Percentiles rank a stretch among this genome's conserved stretches.
Conservation (phyloP, 1,140 invertebrate genomes). For the Bicyclus anynana region DNA sequence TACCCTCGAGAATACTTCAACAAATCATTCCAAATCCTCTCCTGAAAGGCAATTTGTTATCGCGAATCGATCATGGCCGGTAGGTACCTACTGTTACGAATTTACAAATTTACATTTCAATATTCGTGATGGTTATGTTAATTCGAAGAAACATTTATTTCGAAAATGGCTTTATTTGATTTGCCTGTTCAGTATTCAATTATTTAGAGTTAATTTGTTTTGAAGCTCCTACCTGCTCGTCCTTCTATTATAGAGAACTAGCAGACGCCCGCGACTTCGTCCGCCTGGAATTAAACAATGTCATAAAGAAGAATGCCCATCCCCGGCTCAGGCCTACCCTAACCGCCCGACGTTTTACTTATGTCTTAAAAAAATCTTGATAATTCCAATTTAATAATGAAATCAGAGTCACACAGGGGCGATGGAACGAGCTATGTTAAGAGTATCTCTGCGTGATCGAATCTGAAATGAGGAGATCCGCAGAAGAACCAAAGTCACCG, state of each 20-base stretch:
- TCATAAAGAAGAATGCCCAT: too few species aligned
- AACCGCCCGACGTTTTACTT: too few species aligned
- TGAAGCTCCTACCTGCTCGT: not conserved
- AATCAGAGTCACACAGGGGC: too few species aligned
- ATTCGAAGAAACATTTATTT: slow-evolving; percentile 21
- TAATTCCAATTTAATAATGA: too few species aligned
- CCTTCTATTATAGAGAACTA: not conserved
- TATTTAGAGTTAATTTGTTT: not conserved
- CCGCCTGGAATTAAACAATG: too few species aligned
- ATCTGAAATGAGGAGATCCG: too few species aligned
- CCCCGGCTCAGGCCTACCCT: too few species aligned
- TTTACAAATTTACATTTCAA: slow-evolving; percentile 28
- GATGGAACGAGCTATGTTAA: too few species aligned
- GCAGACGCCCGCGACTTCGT: too few species aligned
- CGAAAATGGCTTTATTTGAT: slow-evolving; percentile 17
- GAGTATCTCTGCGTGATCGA: too few species aligned
- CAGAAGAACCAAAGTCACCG: too few species aligned
- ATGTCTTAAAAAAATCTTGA: too few species aligned
- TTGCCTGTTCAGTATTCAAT: slow-evolving; percentile 1
- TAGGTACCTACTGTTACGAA: slow-evolving; percentile 13
- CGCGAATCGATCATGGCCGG: slow-evolving; percentile 19
- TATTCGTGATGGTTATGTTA: slow-evolving; percentile 26
- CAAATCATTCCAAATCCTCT: slow-evolving; percentile 12
- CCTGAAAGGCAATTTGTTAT: slow-evolving; percentile 24
- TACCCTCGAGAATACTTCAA: not conserved